Evolutionary conservation across 2,888 invertebrate genomes (phyloP), one percentile per base, ranked within the genome.

Genomic region (Escarpia spicata): DNA sequence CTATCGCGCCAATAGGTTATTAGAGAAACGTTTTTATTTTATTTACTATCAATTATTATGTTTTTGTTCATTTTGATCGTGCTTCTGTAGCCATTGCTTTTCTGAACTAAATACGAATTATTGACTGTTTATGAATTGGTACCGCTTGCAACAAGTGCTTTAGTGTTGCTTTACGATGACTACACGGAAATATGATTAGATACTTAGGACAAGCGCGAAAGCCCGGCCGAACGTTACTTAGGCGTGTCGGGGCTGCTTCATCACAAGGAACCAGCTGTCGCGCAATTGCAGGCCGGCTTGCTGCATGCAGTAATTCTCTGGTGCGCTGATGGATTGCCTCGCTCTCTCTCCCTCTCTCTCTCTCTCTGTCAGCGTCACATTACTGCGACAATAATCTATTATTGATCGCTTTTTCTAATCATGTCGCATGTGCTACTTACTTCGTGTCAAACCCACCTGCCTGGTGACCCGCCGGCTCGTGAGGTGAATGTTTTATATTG

Each of bases 351-450:
- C 37, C 37, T 37, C 37, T 37, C 75, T 26, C 19, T 15, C 75
- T 26, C 26, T 4, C 75, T 15, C 26, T 26, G 75, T 26, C 75
- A 26, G 75, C 75, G 26, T 75, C 75, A n/a, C 75, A 75, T 75
- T 75, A 75, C 75, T 75, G 75, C 75, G 75, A 75, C 75, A 19
- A 75, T 75, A 75, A 75, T 75, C 75, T 75, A 75, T 75, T 75
- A 75, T 75, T 75, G 75, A 75, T 75, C 75, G 75, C 75, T 75
- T 75, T 75, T 75, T 75, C 75, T 75, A 75, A n/a, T 75, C 75
- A 75, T 75, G n/a, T 75, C 75, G 75, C 75, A 75, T 75, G 75
- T 75, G 75, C 75, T 75, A 75, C 75, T 75, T 75, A 75, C 26
- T 26, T 75, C 75, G 75, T 75, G 75, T 75, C 75, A 75, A 26